Evolutionary conservation across 2,113 vertebrate genomes (phyloP).

Genomic region (Semnopithecus entellus): DNA sequence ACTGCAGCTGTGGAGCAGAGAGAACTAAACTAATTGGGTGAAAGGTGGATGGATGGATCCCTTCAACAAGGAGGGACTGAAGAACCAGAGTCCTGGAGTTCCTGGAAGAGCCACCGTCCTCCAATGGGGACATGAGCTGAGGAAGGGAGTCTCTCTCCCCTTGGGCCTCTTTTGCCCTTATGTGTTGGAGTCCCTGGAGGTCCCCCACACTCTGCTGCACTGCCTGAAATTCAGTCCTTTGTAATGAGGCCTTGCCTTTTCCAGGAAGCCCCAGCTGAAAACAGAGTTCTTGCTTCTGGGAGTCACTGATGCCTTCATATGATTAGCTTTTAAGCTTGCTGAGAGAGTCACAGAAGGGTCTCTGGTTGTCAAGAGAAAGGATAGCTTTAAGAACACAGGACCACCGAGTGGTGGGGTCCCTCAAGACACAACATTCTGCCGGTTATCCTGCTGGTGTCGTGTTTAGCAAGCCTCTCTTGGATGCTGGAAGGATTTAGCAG

Average conservation of each 20-base stretch:
- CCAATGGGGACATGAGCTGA: neutral
- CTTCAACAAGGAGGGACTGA: too few relatives aligned
- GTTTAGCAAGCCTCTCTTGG: neutral
- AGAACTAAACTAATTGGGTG: neutral
- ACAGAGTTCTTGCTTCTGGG: neutral
- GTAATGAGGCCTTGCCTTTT: neutral
- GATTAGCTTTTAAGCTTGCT: too few relatives aligned
- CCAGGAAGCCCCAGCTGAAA: neutral
- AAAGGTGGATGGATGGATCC: neutral
- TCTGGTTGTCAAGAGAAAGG: neutral
- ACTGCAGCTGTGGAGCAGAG: neutral
- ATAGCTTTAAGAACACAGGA: neutral
- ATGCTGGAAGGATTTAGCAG: too few relatives aligned
- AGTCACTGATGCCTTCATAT: neutral
- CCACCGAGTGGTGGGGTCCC: neutral
- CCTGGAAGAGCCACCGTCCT: neutral
- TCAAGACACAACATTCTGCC: fast-evolving
- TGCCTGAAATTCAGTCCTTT: neutral
- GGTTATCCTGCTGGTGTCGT: fast-evolving
- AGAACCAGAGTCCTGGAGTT: neutral
- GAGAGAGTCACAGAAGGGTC: neutral
- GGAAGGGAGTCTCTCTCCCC: neutral
- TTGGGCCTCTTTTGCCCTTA: fast-evolving
- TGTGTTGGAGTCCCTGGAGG: neutral
- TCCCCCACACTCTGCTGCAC: neutral